Conservation (phyloP, 2,797 vertebrate genomes). For the Hoplostethus atlanticus region DNA sequence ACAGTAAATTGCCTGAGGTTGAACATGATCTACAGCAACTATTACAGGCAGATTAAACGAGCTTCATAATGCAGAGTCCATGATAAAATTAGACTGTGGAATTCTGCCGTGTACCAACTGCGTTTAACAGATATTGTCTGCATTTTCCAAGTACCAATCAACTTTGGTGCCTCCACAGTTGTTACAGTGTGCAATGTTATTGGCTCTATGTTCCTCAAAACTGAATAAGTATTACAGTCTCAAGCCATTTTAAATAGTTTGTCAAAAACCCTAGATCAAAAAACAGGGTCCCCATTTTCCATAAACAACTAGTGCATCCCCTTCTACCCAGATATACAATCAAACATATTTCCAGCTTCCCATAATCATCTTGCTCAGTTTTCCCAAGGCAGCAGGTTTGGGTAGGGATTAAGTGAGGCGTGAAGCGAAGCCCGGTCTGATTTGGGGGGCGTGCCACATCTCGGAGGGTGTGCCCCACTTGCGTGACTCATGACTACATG, state of each 20-base stretch:
- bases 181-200: slow-evolving; percentile 47
- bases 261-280: slow-evolving; percentile 60
- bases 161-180: slow-evolving; percentile 43
- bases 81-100: slow-evolving; percentile 25
- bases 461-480: slow-evolving; percentile 4
- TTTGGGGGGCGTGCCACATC: slow-evolving; percentile 19
- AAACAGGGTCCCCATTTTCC: slow-evolving; percentile 67
- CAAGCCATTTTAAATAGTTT: slow-evolving; percentile 53
- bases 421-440: slow-evolving; percentile 24
- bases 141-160: slow-evolving; percentile 11
- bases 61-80: slow-evolving; percentile 15
- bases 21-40: slow-evolving; percentile 29
- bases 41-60: slow-evolving; percentile 34
- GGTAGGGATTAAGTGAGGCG: slow-evolving; percentile 27
- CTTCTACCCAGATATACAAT: slow-evolving; percentile 27
- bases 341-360: slow-evolving; percentile 31
- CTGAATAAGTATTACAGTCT: slow-evolving; percentile 64
- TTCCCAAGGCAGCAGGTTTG: slow-evolving; percentile 29
- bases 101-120: slow-evolving; percentile 25
- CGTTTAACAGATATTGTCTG: slow-evolving; percentile 6
- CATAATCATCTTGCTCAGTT: slow-evolving; percentile 29
- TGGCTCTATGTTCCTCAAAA: slow-evolving; percentile 54
- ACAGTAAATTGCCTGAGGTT: slow-evolving; percentile 42
- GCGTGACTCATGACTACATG: slow-evolving; percentile 85
- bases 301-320: slow-evolving; percentile 59